Base-by-base conservation (phyloP, 2,888 invertebrate species). In the Zygogramma bicolorata region DNA sequence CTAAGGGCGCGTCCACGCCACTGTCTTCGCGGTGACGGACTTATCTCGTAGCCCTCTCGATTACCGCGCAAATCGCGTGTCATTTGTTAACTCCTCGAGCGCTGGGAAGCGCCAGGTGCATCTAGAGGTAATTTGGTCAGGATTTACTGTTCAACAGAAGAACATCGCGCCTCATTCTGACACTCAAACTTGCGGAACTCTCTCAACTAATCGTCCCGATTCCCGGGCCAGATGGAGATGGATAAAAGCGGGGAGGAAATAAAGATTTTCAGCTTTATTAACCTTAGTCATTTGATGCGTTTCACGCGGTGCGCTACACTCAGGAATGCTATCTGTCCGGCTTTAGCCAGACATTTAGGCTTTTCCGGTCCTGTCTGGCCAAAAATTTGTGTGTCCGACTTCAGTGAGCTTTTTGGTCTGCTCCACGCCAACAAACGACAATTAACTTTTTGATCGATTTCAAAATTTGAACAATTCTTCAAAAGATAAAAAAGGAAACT, bases 61-160 rank as follows among this genome's bases (percentile, higher is more conserved):
- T 86, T 86, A 85, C 79, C 76, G 68, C 80, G 81, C 81, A 85
- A 85, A 85, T 85, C 86, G 86, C 84, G 83, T 84, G 85, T 85
- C 86, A 86, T 86, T 86, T 85, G 85, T 86, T 85, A 84, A 83
- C 83, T 83, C 81, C 81, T 79, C 79, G 80, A 82, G 82, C 82
- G 83, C 70, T 79, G 83, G 81, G 84, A 84, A 83, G 81, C 82
- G 81, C 82, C 85, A 85, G 85, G 85, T 85, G 84, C 82, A 82
- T 79, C 75, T 40, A 77, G 75, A 78, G 81, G 83, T 84, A 84
- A 85, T 85, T 85, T 85, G 82, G 84, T 81, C 81, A 82, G 85
- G 85, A 85, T 85, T 85, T 85, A 85, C 81, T 81, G 77, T 78
- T 75, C 75, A 70, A 61, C 70, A 59, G 70, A 68, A 75, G 68